phyloP scores from a whole-genome alignment of 2,113 vertebrate species.

The Dromaius novaehollandiae region DNA sequence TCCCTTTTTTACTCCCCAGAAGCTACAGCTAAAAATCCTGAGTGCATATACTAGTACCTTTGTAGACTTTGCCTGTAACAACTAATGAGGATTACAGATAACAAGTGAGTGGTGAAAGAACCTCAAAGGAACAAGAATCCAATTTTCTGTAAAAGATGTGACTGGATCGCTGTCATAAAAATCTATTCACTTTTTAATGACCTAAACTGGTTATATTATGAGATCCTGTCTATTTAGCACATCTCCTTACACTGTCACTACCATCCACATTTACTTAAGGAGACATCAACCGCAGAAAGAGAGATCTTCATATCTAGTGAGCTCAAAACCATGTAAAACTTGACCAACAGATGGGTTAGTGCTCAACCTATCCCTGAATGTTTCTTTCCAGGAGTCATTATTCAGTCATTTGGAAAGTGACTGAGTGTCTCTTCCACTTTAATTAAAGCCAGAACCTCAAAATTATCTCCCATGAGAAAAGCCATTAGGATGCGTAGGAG shows the following conservation, averaged over 20 bases:
- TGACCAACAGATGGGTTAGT: background rate
- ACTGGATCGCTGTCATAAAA: background rate
- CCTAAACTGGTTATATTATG: background rate
- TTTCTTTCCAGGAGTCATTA: conserved; percentile 21
- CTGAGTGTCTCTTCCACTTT: background rate
- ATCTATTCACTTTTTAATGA: background rate
- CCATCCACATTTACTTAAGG: background rate
- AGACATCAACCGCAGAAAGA: background rate
- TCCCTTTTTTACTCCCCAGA: background rate
- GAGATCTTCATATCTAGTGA: background rate
- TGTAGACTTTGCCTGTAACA: background rate
- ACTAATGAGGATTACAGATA: background rate
- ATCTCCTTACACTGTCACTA: background rate
- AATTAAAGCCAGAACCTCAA: background rate
- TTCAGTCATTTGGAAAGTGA: background rate
- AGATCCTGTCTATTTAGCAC: background rate
- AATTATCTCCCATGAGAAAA: background rate
- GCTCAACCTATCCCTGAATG: background rate
- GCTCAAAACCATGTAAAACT: background rate
- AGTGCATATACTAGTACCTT: background rate
- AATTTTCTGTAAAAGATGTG: background rate
- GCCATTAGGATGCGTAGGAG: background rate
- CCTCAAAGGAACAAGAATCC: background rate
- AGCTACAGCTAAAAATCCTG: background rate
- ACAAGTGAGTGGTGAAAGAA: background rate